phyloP scores from a whole-genome alignment of 2,888 invertebrate genomes.

The Nysson spinosus region DNA sequence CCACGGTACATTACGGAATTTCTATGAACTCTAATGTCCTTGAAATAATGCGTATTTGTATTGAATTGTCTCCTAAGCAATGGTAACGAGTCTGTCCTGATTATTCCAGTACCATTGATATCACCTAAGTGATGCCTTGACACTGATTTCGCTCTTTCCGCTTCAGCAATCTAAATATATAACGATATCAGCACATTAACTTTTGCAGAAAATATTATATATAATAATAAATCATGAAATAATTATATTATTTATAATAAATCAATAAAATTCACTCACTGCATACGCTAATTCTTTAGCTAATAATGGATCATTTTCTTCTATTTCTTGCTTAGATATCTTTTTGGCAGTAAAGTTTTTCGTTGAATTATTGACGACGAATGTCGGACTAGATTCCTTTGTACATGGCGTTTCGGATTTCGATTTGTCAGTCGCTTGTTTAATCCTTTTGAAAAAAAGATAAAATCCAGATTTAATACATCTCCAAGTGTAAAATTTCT shows the following conservation, averaged over 20 bases:
- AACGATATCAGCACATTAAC: background rate
- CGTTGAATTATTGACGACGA: conserved; percentile 57
- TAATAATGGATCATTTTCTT: conserved; percentile 66
- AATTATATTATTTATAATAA: background rate
- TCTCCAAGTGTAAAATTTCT: background rate
- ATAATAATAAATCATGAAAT: background rate
- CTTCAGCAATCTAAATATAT: conserved; percentile 60
- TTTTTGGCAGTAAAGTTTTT: conserved; percentile 58
- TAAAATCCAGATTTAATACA: background rate
- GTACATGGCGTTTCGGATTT: conserved; percentile 27
- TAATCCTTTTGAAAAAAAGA: conserved; percentile 58
- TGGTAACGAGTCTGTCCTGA: conserved; percentile 75
- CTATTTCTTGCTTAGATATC: conserved; percentile 68
- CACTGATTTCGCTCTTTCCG: conserved; percentile 62
- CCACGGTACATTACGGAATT: conserved; percentile 92
- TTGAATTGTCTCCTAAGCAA: conserved; percentile 80
- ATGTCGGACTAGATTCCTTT: conserved; percentile 55
- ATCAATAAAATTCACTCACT: conserved; percentile 41
- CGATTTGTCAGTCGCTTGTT: conserved; percentile 68
- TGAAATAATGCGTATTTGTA: conserved; percentile 84
- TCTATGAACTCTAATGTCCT: conserved; percentile 85
- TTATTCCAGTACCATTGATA: conserved; percentile 57
- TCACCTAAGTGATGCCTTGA: conserved; percentile 66
- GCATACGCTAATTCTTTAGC: conserved; percentile 62
- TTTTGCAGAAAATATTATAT: background rate